Evolutionary conservation across 37 sponge, comb jelly and placozoan species (phyloP), one percentile per base, ranked within the genome.

Genomic region (Beroe forskalii): DNA sequence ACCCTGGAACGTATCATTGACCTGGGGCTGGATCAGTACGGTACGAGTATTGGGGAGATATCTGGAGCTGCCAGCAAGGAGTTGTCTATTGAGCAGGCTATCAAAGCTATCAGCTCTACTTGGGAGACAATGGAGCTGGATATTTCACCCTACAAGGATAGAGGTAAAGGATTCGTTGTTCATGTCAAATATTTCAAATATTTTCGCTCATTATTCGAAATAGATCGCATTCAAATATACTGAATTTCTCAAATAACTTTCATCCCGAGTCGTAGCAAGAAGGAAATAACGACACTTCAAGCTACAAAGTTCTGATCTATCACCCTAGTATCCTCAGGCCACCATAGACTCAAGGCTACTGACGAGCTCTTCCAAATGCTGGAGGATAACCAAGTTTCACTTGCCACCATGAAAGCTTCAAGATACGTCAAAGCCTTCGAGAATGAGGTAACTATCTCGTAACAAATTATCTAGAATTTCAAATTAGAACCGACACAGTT

Each of bases 41-140:
- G 94, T 43, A 95, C 95, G 44, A 76, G 67, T 28, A 95, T 99
- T 67, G 94, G 93, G 22, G 97, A 96, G 27, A 99, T 99, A n/a
- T 96, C 97, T 32, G 90, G 91, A 61, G 99, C 99, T 42, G 99
- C 99, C 40, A 96, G 97, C 93, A 96, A 99, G 91, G 99, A 99
- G 91, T 92, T 99, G 90, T 92, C 95, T 35, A 99, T 99, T 64
- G 99, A 99, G 90, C 92, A 94, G 92, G 95, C 96, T 37, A 83
- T 99, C 62, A 92, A 92, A 19, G 92, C 61, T 67, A 99, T 99
- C 83, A 92, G 93, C 20, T 67, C 66, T 22, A 91, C 94, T 28
- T 99, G 99, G 99, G 92, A 96, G 76, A 92, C 91, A 40, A 93
- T 96, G 72, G 64, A 67, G 12, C 93, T 99, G 62, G 99, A 99